phyloP scores from a whole-genome alignment of 2,797 vertebrate genomes.

The Gymnothorax reevesii region DNA sequence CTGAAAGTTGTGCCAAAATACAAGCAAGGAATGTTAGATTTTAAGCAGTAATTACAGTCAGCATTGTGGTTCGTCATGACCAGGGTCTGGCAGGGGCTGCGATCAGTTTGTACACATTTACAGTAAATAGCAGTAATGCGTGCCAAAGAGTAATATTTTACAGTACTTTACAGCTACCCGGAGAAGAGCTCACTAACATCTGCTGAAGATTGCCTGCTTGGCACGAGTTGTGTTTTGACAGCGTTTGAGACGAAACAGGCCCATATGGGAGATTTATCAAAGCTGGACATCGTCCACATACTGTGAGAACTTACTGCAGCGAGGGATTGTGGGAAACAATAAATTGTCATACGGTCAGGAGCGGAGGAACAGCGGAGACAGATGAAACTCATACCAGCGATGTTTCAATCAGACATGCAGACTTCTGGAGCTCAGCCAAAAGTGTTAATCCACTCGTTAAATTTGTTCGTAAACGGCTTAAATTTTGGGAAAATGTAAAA shows the following conservation, averaged over 20 bases:
- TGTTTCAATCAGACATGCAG: too few species aligned
- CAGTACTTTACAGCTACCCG: background rate
- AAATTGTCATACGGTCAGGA: too few species aligned
- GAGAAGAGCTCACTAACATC: background rate
- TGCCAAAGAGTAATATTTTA: background rate
- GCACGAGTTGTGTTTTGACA: background rate
- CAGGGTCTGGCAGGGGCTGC: background rate
- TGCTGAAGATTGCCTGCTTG: background rate
- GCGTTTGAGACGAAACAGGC: background rate
- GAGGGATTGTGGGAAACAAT: too few species aligned
- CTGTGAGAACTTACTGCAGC: too few species aligned
- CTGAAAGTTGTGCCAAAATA: background rate
- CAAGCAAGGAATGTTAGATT: background rate
- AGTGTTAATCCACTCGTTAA: too few species aligned
- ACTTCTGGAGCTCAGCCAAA: too few species aligned
- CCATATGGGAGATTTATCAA: background rate
- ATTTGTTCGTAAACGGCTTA: too few species aligned
- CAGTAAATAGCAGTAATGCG: background rate
- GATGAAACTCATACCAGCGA: too few species aligned
- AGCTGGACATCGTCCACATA: too few species aligned
- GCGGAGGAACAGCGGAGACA: too few species aligned
- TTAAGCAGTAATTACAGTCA: background rate
- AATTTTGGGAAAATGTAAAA: too few species aligned
- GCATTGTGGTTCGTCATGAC: background rate
- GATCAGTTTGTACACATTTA: background rate